Conservation (phyloP, 1,140 invertebrate species). For the Monochamus saltuarius region DNA sequence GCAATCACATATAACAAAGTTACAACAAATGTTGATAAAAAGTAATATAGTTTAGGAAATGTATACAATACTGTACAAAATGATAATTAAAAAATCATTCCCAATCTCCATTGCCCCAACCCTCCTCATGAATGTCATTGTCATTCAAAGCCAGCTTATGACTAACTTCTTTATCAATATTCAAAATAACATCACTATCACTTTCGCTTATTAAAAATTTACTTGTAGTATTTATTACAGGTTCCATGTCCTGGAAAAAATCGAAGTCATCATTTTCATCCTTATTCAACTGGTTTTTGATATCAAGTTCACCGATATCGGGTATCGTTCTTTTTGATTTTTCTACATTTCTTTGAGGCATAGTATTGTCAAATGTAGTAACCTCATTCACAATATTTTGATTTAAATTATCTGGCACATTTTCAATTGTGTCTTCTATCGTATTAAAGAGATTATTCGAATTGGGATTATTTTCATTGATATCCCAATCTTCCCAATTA, state of each 20-base stretch:
- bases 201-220: slow-evolving; percentile 40
- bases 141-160: slow-evolving; percentile 37
- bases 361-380: background rate
- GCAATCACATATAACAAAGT: too few relatives aligned
- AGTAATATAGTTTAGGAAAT: too few relatives aligned
- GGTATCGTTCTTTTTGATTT: slow-evolving; percentile 48
- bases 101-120: slow-evolving; percentile 46
- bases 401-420: slow-evolving; percentile 32
- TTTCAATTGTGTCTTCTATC: background rate
- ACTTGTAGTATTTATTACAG: slow-evolving; percentile 69
- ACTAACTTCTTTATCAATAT: slow-evolving; percentile 9
- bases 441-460: background rate
- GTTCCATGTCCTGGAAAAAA: slow-evolving; percentile 83
- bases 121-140: slow-evolving; percentile 38
- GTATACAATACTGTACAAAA: too few relatives aligned
- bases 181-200: slow-evolving; percentile 6
- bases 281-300: slow-evolving; percentile 63
- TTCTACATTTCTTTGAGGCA: background rate
- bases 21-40: too few relatives aligned
- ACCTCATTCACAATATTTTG: slow-evolving; percentile 52
- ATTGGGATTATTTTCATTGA: slow-evolving; percentile 52
- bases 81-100: background rate
- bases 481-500: slow-evolving; percentile 78
- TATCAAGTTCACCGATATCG: slow-evolving; percentile 71
- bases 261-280: slow-evolving; percentile 63